Base-by-base conservation (phyloP, 2,797 vertebrate species). In the Taenioides sp. region DNA sequence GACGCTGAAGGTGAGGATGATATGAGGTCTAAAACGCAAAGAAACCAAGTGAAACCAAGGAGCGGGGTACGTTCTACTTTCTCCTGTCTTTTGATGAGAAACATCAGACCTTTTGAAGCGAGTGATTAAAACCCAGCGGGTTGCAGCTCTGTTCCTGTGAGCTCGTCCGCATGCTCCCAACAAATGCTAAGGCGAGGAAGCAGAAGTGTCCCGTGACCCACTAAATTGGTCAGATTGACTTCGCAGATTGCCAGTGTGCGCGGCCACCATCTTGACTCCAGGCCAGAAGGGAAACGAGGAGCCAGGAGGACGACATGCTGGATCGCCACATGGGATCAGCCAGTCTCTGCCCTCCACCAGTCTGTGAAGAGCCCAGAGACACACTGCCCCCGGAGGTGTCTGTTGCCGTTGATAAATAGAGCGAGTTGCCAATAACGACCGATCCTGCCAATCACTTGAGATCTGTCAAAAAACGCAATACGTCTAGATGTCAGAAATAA, bases 211-310 rank as follows among this genome's bases (percentile, higher is more conserved):
- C 73, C 31, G 77, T 87, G 87, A 91, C 84, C 88, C 89, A 76
- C 79, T 82, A 89, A 91, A 92, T 87, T 90, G 88, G 88, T 86
- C 88, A 86, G 81, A 89, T 87, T 84, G 82, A 86, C 85, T 87
- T 71, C 74, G 81, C 73, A 63, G 74, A 78, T 76, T 87, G 85
- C 84, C 84, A 80, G 80, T 59, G 73, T 82, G 74, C 70, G 81
- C 80, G 78, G 77, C 67, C 52, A 82, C 88, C 86, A 89, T 90
- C 82, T 91, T 90, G 86, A 89, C 80, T 86, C 6, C 0, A 64
- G 77, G 88, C 87, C 86, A 91, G 76, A 54, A 86, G 79, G 86
- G 86, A 85, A 91, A 90, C 73, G 87, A 83, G 79, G 79, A 65
- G 76, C 23, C 31, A 84, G 81, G 72, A 76, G 49, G 80, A 81